These are phyloP conservation scores for Cephalopachus bancanus DNA, from an alignment of 2,797 vertebrate genomes.

Conservation along the genomic window DNA sequence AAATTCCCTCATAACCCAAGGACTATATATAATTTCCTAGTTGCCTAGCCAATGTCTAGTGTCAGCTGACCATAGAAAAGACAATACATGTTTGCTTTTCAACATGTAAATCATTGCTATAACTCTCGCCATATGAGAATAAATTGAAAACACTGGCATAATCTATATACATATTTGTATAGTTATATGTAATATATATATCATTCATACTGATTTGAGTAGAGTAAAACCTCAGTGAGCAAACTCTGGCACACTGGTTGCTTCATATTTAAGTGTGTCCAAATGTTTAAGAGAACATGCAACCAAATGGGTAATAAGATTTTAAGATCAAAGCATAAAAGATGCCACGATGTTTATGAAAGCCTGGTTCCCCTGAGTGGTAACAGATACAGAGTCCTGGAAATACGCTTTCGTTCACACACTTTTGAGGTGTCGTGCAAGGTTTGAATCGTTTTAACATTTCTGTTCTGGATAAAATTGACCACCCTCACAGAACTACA, in stretches of 20 bases:
- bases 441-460: not conserved
- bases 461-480: not conserved
- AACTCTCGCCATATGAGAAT: not conserved
- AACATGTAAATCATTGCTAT: not conserved
- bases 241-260: too few species aligned
- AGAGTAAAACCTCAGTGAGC: not conserved
- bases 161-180: fast-evolving
- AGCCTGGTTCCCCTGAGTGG: fast-evolving
- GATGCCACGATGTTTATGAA: not conserved
- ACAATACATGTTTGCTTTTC: not conserved
- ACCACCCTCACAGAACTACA: too few species aligned
- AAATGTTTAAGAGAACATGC: not conserved
- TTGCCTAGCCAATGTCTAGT: too few species aligned
- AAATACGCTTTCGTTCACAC: not conserved
- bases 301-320: not conserved
- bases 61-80: not conserved
- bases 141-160: not conserved
- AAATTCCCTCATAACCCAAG: not conserved
- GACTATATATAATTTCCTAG: too few species aligned
- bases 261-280: not conserved
- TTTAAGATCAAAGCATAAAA: slow-evolving; percentile 1
- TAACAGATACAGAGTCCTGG: not conserved
- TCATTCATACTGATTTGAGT: not conserved
- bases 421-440: too few species aligned
- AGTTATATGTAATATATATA: not conserved